Base-by-base conservation (phyloP, 2,797 vertebrate species). In the Silurus lanzhouensis region DNA sequence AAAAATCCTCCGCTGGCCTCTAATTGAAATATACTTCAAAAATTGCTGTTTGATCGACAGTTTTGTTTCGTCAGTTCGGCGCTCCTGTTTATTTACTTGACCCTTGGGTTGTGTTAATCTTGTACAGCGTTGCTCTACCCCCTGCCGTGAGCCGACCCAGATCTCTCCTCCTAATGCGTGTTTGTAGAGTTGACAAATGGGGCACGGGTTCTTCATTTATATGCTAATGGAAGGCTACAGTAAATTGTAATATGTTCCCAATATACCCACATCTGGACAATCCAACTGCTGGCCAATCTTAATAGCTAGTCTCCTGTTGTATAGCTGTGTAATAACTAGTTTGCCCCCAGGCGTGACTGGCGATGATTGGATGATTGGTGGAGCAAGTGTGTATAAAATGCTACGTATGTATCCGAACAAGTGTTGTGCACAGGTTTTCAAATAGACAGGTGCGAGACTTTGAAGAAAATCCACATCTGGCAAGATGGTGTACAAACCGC, bases 161-260 rank as follows among this genome's bases (percentile, higher is more conserved):
- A 82, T 72, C 64, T 44, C 14, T 72, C 52, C 63, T 68, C 31
- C 17, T 68, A 84, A 77, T 75, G 10, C 64, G 61, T 15, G 76
- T 12, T 27, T 85, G 58, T 38, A 75, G 58, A 38, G 68, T 25
- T 84, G 61, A 57, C 78, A 76, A 81, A 46, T 44, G 70, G 31
- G 67, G 48, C 60, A 46, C 22, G 4, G 22, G 27, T 58, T 84
- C 77, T 80, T 12, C 38, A 80, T 76, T 85, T 74, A 67, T 85
- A 71, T 85, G 84, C 79, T 81, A 85, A 81, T 66, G 1, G 19
- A 8, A 15, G 46, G 20, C 46, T 25, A 27, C n/a, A 27, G 46
- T 66, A 17, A 52, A 67, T 25, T 66, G 3, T 57, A 82, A 75
- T 52, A 44, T 25, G 14, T 81, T 81, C 27, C 58, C n/a, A 72